Evolutionary conservation across 2,888 invertebrate species (phyloP).

Genomic region (Phrixothrix hirtus): DNA sequence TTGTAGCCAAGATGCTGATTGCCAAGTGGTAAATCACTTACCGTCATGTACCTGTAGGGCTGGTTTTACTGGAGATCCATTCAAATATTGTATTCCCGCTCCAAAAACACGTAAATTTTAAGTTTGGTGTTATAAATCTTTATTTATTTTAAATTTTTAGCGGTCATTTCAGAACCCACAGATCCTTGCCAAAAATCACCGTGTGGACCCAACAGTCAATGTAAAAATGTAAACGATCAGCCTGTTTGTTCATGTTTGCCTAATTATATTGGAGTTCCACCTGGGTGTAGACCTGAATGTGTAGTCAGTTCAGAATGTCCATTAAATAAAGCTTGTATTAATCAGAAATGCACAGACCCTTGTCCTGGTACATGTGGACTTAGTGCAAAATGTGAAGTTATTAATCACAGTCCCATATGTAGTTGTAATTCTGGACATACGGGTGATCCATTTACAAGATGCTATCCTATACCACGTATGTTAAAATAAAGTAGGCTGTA

Average conservation of each 20-base stretch:
- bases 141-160: constrained; percentile 41
- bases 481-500: too few relatives aligned
- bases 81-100: too few relatives aligned
- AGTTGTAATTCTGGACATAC: constrained; percentile 64
- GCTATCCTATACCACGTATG: too few relatives aligned
- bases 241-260: constrained; percentile 58
- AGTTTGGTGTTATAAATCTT: constrained; percentile 41
- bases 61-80: constrained; percentile 69
- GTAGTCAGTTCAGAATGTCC: constrained; percentile 77
- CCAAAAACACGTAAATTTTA: too few relatives aligned
- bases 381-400: constrained; percentile 60
- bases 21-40: constrained; percentile 73
- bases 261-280: constrained; percentile 61
- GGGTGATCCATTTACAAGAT: constrained; percentile 70
- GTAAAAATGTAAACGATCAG: constrained; percentile 66
- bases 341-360: constrained; percentile 73
- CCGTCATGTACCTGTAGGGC: constrained; percentile 69
- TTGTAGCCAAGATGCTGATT: constrained; percentile 75
- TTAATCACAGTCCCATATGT: too few relatives aligned
- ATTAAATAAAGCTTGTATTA: too few relatives aligned
- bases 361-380: constrained; percentile 69
- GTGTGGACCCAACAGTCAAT: constrained; percentile 82
- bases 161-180: constrained; percentile 48
- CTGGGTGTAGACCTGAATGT: constrained; percentile 77
- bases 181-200: constrained; percentile 71